Conservation (phyloP, 2,797 vertebrate genomes). For the Neopelma chrysocephalum region DNA sequence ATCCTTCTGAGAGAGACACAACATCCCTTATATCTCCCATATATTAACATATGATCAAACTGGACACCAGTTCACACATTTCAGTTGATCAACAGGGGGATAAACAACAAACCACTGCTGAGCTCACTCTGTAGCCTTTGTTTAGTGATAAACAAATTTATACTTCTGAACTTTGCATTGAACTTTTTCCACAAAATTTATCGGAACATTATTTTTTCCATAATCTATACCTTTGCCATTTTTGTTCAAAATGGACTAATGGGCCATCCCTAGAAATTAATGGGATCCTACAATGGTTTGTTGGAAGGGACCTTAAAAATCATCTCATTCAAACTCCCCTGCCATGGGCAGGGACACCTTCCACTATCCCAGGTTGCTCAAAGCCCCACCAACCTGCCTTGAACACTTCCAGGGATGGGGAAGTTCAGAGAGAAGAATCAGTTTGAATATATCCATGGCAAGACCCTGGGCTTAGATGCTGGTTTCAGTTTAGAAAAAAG, state of each 20-base stretch:
- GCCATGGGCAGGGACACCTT: neutral
- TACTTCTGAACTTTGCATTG: neutral
- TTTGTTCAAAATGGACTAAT: neutral
- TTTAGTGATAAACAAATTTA: neutral
- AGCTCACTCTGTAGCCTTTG: neutral
- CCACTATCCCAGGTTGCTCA: neutral
- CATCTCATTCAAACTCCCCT: accelerated
- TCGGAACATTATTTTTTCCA: neutral
- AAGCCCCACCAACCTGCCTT: accelerated
- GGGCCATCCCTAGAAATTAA: neutral
- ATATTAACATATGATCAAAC: neutral
- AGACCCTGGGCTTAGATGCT: neutral
- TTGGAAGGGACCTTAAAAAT: neutral
- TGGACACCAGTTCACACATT: neutral
- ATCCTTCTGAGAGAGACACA: neutral
- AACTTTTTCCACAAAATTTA: neutral
- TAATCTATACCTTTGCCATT: neutral
- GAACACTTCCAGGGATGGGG: accelerated
- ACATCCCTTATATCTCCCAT: neutral
- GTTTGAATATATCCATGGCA: neutral
- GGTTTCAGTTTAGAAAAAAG: neutral
- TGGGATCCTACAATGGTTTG: neutral
- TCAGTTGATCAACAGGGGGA: neutral
- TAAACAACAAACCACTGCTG: neutral
- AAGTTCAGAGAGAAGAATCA: neutral